A percentile compares a stretch with the other conserved stretches of the same genome.
Conservation (phyloP, 2,888 invertebrate genomes). For the Agapostemon virescens region DNA sequence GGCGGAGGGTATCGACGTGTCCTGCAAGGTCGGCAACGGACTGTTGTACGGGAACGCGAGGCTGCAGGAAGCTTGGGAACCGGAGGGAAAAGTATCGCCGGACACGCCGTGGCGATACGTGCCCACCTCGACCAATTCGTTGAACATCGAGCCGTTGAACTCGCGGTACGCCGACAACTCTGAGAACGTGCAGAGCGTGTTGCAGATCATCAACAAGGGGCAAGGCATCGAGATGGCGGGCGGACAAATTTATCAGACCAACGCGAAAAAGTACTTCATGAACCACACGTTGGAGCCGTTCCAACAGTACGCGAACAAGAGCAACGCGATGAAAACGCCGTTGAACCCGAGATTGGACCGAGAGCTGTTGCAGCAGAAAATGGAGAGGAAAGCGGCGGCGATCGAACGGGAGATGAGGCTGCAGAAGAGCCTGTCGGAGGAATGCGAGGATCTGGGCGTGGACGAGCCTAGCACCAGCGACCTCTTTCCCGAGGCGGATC, state of each 20-base stretch:
- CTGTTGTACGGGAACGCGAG: slow-evolving; percentile 77
- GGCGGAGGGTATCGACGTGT: slow-evolving; percentile 68
- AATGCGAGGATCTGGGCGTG: slow-evolving; percentile 89
- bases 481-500: slow-evolving; percentile 89
- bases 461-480: slow-evolving; percentile 91
- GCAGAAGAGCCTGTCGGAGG: slow-evolving; percentile 89
- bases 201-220: slow-evolving; percentile 78
- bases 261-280: slow-evolving; percentile 77
- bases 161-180: slow-evolving; percentile 68
- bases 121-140: slow-evolving; percentile 72
- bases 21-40: slow-evolving; percentile 77
- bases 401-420: slow-evolving; percentile 82
- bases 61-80: slow-evolving; percentile 79
- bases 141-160: slow-evolving; percentile 74
- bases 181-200: slow-evolving; percentile 75
- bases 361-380: slow-evolving; percentile 74
- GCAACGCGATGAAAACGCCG: slow-evolving; percentile 68
- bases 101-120: slow-evolving; percentile 79
- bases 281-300: slow-evolving; percentile 76
- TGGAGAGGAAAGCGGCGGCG: slow-evolving; percentile 81
- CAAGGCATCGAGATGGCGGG: slow-evolving; percentile 76
- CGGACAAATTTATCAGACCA: slow-evolving; percentile 75
- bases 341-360: slow-evolving; percentile 72
- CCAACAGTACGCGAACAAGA: slow-evolving; percentile 74
- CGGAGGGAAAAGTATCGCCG: slow-evolving; percentile 77